Evolutionary conservation across 1,140 invertebrate genomes (phyloP).

Genomic region (Lasioglossum baleicum): DNA sequence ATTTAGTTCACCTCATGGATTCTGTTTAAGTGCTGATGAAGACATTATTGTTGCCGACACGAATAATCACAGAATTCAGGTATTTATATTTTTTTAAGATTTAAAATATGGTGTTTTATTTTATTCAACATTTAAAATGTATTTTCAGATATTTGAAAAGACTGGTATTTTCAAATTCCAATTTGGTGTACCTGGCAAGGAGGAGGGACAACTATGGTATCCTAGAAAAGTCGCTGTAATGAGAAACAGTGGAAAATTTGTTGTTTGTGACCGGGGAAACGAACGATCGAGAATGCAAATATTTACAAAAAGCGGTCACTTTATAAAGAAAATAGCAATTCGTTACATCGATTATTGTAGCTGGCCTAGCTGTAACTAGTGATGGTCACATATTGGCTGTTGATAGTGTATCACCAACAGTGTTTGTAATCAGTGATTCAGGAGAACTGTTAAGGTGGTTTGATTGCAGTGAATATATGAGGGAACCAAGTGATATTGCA

Average conservation of each 20-base stretch:
- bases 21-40: constrained; percentile 95
- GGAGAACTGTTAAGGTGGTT: constrained; percentile 96
- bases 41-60: constrained; percentile 98
- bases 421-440: constrained; percentile 95
- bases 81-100: constrained; percentile 79
- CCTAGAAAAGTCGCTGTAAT: constrained; percentile 97
- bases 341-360: constrained; percentile 98
- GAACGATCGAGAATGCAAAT: constrained; percentile 98
- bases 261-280: constrained; percentile 97
- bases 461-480: constrained; percentile 97
- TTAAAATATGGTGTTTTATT: no score
- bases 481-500: constrained; percentile 97
- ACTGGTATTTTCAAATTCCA: constrained; percentile 92
- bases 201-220: constrained; percentile 98
- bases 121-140: no score
- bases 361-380: constrained; percentile 93
- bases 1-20: constrained; percentile 98
- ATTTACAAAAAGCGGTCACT: constrained; percentile 92
- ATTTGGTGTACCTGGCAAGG: constrained; percentile 94
- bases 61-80: constrained; percentile 96
- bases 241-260: constrained; percentile 92
- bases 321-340: constrained; percentile 95
- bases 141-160: constrained; percentile 96
- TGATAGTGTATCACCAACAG: constrained; percentile 97
- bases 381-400: constrained; percentile 96